Base-by-base conservation (phyloP, 2,113 vertebrate genomes). In the Stegostoma tigrinum region DNA sequence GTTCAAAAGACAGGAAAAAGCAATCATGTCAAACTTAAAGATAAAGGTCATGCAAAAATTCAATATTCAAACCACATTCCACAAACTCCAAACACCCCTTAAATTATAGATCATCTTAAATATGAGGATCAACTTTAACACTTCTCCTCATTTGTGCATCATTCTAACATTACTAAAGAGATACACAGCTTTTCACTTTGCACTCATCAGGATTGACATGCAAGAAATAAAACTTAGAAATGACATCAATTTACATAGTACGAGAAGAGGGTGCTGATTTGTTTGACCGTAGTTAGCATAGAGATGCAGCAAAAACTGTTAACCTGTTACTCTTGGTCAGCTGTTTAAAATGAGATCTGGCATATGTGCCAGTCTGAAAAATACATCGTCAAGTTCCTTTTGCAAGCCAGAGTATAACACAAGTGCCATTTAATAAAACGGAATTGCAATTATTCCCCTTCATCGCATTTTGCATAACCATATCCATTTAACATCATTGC, bases 1-100 rank as follows among this genome's bases (percentile, higher is more conserved):
- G 97, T 1, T 93, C 52, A 95, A 93, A 95, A 45, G 75, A 42
- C 42, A 24, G 95, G 61, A 75, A 52, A 83, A 17, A 0, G 0
- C 6, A 91, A 93, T 93, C 30, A 93, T 21, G 12, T n/a, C 12
- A 64, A 66, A 93, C 3, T 24, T n/a, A 8, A 66, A 38, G n/a
- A 38, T 4, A 80, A 42, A 42, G 0, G 55, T 61, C 55, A 91
- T 27, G 3, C 64, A 30, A 21, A 2, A n/a, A 91, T 30, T 34
- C 48, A 27, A 89, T 52, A 89, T 55, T 61, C 27, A 27, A 34
- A 91, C 1, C 55, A 15, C 12, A 75, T 34, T 7, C 72, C 72
- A 10, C 7, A 75, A 0, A 0, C 15, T 19, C 78, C 70, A 30
- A 72, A 24, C 30, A 72, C 27, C n/a, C 14, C 78, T 83, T 83